These are phyloP conservation scores for Melanotaenia boesemani DNA, from an alignment of 2,797 vertebrate genomes.

Conservation along the genomic window DNA sequence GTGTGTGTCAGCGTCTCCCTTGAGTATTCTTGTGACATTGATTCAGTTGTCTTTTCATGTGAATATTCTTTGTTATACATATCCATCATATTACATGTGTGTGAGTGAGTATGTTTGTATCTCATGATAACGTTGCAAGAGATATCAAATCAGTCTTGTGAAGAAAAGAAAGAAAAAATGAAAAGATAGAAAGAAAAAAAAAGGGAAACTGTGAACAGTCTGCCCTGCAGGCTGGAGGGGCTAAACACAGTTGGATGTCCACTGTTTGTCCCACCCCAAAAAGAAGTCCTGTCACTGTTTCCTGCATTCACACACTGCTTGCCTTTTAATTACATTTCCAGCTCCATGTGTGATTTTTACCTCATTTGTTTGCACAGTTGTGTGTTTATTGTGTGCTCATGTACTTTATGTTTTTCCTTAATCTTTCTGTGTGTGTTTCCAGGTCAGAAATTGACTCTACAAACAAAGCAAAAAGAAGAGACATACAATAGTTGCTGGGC, in stretches of 20 bases:
- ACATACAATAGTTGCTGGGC: neutral
- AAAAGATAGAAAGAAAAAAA: neutral
- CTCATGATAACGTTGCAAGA: neutral
- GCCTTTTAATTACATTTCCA: neutral
- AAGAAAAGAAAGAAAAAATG: neutral
- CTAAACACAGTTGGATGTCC: neutral
- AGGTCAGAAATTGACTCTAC: neutral
- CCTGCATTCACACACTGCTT: neutral
- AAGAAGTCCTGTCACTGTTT: neutral
- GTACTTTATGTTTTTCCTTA: neutral
- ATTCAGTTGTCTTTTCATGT: neutral
- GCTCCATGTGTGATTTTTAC: too few species aligned
- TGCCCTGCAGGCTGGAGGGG: neutral
- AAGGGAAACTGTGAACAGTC: neutral
- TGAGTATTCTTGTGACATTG: neutral
- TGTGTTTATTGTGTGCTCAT: neutral
- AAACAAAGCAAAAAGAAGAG: neutral
- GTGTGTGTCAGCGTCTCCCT: neutral
- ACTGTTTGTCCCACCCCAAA: neutral
- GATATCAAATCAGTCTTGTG: too few species aligned
- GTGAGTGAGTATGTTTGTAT: neutral
- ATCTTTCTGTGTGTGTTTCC: neutral
- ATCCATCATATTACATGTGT: neutral
- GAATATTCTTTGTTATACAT: neutral
- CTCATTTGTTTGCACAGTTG: too few species aligned